Evolutionary conservation across 2,113 vertebrate genomes (phyloP).

Genomic region (Notarius quadriscutis): DNA sequence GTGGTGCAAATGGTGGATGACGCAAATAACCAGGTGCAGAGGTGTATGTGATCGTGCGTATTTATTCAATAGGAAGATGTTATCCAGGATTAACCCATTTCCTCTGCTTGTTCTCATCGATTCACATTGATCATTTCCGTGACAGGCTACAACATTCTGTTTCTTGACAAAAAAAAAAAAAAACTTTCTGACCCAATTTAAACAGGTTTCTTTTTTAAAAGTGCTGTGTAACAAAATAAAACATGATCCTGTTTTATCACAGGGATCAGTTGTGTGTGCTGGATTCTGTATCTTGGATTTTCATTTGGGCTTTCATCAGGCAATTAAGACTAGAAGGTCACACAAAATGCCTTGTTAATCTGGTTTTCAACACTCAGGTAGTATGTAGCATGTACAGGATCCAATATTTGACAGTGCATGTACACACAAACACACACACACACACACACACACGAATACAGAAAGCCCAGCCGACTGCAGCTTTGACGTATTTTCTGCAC

Average conservation of each 20-base stretch:
- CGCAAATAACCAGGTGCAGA: not conserved
- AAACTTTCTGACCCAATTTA: not conserved
- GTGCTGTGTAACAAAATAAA: not conserved
- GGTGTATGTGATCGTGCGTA: not conserved
- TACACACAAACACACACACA: not conserved
- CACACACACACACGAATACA: not conserved
- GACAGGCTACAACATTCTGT: not conserved
- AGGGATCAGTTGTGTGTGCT: not conserved
- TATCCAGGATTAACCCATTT: constrained; percentile 31
- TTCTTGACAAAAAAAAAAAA: not conserved
- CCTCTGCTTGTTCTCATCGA: not conserved
- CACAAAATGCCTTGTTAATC: constrained; percentile 22
- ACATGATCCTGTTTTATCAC: constrained; percentile 10
- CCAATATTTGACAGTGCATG: not conserved
- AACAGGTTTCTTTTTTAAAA: not conserved
- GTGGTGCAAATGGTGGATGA: not conserved
- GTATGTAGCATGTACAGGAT: not conserved
- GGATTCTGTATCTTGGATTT: constrained; percentile 18
- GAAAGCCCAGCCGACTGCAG: constrained; percentile 1
- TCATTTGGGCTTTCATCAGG: not conserved
- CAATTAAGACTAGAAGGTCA: constrained; percentile 21
- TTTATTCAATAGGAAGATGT: not conserved
- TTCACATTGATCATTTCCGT: not conserved
- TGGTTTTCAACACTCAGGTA: not conserved
- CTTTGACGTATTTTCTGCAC: not conserved